Evolutionary conservation across 2,113 vertebrate genomes (phyloP).

Genomic region (Burhinus bistriatus): DNA sequence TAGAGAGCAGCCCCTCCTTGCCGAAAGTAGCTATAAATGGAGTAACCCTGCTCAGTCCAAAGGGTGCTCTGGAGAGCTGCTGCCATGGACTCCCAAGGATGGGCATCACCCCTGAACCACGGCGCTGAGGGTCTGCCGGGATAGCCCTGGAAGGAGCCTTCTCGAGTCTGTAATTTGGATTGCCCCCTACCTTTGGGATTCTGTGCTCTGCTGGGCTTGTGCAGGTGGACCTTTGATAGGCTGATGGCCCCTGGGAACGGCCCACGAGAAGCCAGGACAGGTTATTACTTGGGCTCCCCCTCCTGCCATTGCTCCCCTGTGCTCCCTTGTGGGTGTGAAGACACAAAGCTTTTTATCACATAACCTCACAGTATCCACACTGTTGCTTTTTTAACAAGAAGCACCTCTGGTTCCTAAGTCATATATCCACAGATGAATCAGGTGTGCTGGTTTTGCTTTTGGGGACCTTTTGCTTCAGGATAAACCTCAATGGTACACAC

Average conservation of each 20-base stretch:
- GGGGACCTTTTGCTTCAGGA: not conserved
- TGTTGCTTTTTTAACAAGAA: not conserved
- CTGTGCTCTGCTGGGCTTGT: not conserved
- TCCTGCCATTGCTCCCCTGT: not conserved
- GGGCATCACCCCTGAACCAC: not conserved
- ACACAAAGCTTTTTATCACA: not conserved
- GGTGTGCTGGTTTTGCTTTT: not conserved
- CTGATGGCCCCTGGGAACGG: not conserved
- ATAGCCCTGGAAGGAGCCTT: not conserved
- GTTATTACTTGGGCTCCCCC: not conserved
- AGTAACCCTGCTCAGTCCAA: not conserved
- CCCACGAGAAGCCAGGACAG: rapidly evolving
- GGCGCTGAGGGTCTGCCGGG: not conserved
- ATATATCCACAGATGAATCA: not conserved
- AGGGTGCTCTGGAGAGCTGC: not conserved
- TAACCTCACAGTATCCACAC: not conserved
- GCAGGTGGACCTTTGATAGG: not conserved
- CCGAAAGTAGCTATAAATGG: not conserved
- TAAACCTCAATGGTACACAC: not conserved
- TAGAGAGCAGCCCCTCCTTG: not conserved
- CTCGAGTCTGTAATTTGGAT: not conserved
- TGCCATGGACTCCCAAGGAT: not conserved
- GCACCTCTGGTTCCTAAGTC: not conserved
- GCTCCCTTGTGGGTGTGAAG: not conserved
- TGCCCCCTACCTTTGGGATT: not conserved